Conservation (phyloP, 2,797 vertebrate genomes). For the Acropternis orthonyx region DNA sequence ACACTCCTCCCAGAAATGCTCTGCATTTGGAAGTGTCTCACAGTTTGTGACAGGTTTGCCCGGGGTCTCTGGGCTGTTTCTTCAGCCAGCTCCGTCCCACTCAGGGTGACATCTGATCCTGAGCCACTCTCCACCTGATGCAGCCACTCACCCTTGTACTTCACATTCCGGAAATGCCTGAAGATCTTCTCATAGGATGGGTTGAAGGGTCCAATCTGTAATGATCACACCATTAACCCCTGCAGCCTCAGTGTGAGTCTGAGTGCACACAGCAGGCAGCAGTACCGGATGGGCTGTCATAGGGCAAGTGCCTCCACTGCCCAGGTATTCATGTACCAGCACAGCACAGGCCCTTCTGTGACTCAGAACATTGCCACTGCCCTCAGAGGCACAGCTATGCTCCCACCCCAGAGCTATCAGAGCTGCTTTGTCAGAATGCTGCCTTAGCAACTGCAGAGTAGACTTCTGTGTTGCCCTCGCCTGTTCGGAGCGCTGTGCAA, state of each 20-base stretch:
- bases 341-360: too few relatives aligned
- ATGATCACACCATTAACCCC: background rate
- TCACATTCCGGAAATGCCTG: conserved; percentile 83
- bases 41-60: background rate
- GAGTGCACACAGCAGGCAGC: background rate
- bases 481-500: background rate
- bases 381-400: background rate
- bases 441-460: background rate
- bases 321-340: background rate
- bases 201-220: conserved; percentile 87
- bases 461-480: background rate
- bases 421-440: background rate
- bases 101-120: background rate
- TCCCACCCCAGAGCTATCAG: background rate
- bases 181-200: conserved; percentile 88
- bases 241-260: background rate
- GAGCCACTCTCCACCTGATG: background rate
- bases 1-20: background rate
- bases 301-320: background rate
- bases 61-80: background rate
- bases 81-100: background rate
- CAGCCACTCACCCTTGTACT: conserved; percentile 84
- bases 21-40: background rate
- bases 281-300: background rate
- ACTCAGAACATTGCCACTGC: background rate